These are phyloP conservation scores for Paedocypris sp. DNA, from an alignment of 2,113 vertebrate species.

Conservation along the genomic window DNA sequence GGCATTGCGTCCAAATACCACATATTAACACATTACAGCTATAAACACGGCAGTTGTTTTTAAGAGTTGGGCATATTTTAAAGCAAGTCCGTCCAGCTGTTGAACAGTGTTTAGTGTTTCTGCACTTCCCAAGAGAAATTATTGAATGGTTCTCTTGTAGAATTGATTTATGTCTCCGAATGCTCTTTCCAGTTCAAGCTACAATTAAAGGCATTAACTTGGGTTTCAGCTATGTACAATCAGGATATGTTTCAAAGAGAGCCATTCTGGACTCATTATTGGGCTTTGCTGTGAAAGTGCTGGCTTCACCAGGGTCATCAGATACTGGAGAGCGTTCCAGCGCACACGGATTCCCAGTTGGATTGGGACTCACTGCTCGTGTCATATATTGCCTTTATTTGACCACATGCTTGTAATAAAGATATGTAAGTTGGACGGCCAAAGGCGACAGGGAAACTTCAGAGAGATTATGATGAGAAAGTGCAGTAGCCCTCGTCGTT, in stretches of 20 bases:
- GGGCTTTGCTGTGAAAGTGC: constrained; percentile 8
- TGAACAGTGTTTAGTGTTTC: constrained; percentile 15
- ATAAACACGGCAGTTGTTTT: constrained; percentile 8
- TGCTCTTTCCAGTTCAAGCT: constrained; percentile 12
- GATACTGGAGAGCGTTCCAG: constrained; percentile 24
- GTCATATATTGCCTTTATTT: constrained; percentile 2
- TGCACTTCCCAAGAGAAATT: constrained; percentile 20
- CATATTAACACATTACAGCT: constrained; percentile 25
- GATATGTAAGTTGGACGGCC: constrained; percentile 20
- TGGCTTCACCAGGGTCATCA: constrained; percentile 31
- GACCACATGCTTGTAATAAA: constrained; percentile 28
- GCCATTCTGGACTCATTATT: constrained; percentile 29
- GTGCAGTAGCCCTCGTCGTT: constrained; percentile 19
- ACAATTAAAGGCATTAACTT: constrained; percentile 26
- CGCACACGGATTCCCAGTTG: constrained; percentile 4
- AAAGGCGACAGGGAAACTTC: constrained; percentile 18
- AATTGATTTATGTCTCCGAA: constrained; percentile 30
- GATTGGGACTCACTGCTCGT: constrained; percentile 18
- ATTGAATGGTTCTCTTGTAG: neutral
- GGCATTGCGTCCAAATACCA: constrained; percentile 18
- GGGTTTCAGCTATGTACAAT: constrained; percentile 28
- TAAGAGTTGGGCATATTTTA: neutral
- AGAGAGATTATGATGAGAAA: constrained; percentile 20
- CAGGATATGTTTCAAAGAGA: constrained; percentile 19
- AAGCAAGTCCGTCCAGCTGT: constrained; percentile 6